Evolutionary conservation across 2,797 vertebrate species (phyloP), one percentile per base, ranked within the genome.

Genomic region (Paramormyrops hopkinsi): DNA sequence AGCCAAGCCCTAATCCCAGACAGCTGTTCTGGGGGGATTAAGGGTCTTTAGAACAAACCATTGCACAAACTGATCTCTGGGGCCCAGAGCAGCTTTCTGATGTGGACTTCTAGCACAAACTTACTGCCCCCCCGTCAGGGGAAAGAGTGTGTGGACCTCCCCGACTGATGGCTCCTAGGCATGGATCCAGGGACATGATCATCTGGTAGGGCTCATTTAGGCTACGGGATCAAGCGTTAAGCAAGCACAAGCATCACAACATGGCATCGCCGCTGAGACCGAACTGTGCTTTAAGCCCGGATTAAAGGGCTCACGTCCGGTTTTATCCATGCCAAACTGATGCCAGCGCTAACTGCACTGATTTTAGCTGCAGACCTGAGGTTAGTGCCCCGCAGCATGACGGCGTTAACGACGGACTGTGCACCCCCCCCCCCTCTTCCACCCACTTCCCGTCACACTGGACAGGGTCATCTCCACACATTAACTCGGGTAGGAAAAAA

Each of bases 21-120:
- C 96, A 96, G 94, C 96, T 96, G 95, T 95, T 95, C 90, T 65
- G 33, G 29, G 19, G 95, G 94, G 95, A 96, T 96, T 95, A 96
- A 94, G 93, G 92, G 93, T 94, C 89, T 88, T 95, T 93, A 96
- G 95, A 96, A 94, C 94, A 96, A 95, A 95, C 95, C 94, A 89
- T 90, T 92, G 91, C 91, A 91, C 44, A 89, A 85, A 62, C 92
- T 76, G 90, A 90, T 92, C 89, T 69, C 89, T 88, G 59, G 92
- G 91, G 92, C 91, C 91, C 86, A 89, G 90, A 89, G 65, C 90
- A 69, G 91, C 89, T 91, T 91, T 92, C 89, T 92, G 65, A 29
- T 46, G 88, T 46, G 17, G 54, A 25, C 73, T n/a, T 54, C 41
- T n/a, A 37, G 33, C 53, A 84, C 33, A 48, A 25, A 53, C 17